phyloP scores from a whole-genome alignment of 2,797 vertebrate species.

The Anguilla megastoma region DNA sequence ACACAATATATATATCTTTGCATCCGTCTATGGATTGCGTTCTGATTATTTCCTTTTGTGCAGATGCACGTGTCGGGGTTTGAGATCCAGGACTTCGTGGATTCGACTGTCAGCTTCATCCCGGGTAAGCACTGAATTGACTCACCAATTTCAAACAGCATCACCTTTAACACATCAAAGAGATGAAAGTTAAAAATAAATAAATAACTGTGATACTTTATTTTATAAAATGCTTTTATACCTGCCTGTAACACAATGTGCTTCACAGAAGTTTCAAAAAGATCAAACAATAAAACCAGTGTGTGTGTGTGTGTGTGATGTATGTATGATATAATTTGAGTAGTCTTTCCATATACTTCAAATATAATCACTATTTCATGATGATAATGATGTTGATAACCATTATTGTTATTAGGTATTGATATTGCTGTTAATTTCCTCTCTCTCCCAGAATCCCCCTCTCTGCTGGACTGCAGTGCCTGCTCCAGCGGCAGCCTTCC shows the following conservation, averaged over 20 bases:
- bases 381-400: background rate
- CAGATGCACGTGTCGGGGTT: slow-evolving; percentile 64
- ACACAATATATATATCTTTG: background rate
- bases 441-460: slow-evolving; percentile 69
- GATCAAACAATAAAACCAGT: too few relatives aligned
- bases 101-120: slow-evolving; percentile 75
- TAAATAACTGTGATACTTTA: too few relatives aligned
- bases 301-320: too few relatives aligned
- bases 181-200: background rate
- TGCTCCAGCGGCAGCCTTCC: slow-evolving; percentile 52
- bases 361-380: background rate
- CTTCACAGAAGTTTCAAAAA: too few relatives aligned
- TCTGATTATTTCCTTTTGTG: slow-evolving; percentile 50
- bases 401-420: background rate
- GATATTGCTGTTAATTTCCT: background rate
- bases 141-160: too few relatives aligned
- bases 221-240: too few relatives aligned
- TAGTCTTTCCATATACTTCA: background rate
- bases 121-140: slow-evolving; percentile 71
- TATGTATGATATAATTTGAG: background rate
- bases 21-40: too few relatives aligned
- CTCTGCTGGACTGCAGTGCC: slow-evolving; percentile 66
- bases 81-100: slow-evolving; percentile 78
- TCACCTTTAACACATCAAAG: background rate
- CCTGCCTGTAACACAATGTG: too few relatives aligned